These are phyloP conservation scores for Enchytraeus crypticus DNA, from an alignment of 2,888 invertebrate genomes.

Conservation along the genomic window DNA sequence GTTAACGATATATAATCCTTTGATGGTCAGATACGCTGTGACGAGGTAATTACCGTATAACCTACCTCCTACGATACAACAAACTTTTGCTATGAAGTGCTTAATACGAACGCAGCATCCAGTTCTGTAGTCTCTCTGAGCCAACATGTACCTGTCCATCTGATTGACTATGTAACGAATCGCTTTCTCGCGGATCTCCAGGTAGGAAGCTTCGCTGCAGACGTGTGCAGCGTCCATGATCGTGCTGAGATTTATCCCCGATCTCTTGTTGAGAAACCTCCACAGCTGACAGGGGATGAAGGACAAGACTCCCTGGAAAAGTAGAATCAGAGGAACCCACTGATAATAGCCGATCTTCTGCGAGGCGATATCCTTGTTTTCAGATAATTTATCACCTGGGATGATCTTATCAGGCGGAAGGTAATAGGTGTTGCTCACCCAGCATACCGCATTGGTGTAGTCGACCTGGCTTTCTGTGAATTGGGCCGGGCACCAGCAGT, in stretches of 20 bases:
- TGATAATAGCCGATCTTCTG: conserved; percentile 28
- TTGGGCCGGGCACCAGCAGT: conserved; percentile 30
- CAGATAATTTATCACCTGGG: conserved; percentile 16
- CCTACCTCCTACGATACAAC: conserved; percentile 46
- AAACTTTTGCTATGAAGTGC: conserved; percentile 45
- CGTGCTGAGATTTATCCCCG: conserved; percentile 24
- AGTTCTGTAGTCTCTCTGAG: conserved; percentile 47
- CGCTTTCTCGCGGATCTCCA: conserved; percentile 33
- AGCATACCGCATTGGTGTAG: conserved; percentile 30
- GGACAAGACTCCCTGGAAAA: conserved; percentile 27
- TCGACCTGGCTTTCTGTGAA: conserved; percentile 28
- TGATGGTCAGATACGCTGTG: conserved; percentile 50
- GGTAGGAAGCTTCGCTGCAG: conserved; percentile 29
- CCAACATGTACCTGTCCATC: conserved; percentile 50
- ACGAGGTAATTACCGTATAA: conserved; percentile 51
- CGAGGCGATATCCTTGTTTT: too few relatives aligned
- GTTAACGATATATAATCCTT: conserved; percentile 49
- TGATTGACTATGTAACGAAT: conserved; percentile 50
- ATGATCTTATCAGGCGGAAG: conserved; percentile 21
- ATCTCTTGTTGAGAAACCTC: conserved; percentile 29
- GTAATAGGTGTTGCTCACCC: conserved; percentile 31
- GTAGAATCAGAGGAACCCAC: conserved; percentile 30
- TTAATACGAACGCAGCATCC: conserved; percentile 45
- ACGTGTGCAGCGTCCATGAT: conserved; percentile 30
- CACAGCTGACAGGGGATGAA: conserved; percentile 29